phyloP scores from a whole-genome alignment of 2,888 invertebrate species.

The Ornithoptera priamus region DNA sequence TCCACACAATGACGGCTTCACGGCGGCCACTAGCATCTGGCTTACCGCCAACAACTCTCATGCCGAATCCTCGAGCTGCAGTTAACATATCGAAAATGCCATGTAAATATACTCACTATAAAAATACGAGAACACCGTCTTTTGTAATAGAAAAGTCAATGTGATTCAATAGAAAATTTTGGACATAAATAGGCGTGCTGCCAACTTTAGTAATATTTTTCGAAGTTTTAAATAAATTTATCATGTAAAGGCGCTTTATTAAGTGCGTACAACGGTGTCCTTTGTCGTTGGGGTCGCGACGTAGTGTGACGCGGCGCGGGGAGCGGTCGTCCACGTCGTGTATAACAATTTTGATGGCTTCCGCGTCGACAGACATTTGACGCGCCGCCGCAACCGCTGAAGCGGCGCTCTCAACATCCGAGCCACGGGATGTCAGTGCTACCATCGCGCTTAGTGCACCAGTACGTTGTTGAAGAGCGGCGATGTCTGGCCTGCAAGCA shows the following conservation, averaged over 20 bases:
- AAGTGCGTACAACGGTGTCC: constrained; percentile 88
- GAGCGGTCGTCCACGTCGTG: constrained; percentile 93
- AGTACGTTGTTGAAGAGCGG: constrained; percentile 82
- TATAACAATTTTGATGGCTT: constrained; percentile 95
- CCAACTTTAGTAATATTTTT: no score
- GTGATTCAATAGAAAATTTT: no score
- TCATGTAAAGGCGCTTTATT: not conserved
- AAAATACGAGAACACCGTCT: no score
- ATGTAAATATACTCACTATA: no score
- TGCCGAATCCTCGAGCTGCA: constrained; percentile 93
- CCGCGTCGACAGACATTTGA: constrained; percentile 93
- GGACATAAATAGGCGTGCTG: not conserved
- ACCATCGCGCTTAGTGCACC: constrained; percentile 75
- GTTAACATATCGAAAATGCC: not conserved
- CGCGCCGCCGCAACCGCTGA: constrained; percentile 81
- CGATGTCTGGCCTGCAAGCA: constrained; percentile 85
- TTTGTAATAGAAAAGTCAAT: no score
- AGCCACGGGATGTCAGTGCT: constrained; percentile 58
- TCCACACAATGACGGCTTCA: constrained; percentile 95
- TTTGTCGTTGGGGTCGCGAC: constrained; percentile 90
- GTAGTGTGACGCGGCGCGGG: constrained; percentile 86
- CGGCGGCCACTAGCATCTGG: constrained; percentile 91
- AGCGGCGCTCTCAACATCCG: constrained; percentile 60
- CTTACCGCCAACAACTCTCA: constrained; percentile 96
- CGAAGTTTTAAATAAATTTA: not conserved